Base-by-base conservation (phyloP, 2,113 vertebrate genomes). In the Oncorhynchus nerka region DNA sequence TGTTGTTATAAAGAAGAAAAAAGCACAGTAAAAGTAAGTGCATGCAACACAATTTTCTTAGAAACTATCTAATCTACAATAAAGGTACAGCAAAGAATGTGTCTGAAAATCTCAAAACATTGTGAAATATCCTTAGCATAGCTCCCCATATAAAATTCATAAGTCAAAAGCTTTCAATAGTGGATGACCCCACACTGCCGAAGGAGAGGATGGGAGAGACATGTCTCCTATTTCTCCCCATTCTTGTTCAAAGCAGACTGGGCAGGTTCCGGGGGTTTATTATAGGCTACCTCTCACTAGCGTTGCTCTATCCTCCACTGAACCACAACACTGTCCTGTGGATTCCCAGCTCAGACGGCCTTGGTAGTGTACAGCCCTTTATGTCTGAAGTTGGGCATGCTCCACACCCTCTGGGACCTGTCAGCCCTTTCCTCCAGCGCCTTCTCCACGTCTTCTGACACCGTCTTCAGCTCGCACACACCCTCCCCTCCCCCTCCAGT, bases 361-460 rank as follows among this genome's bases (percentile, higher is more conserved):
- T 84, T 87, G 5, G 81, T 55, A 55, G 51, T 88, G 75, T 72
- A 78, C 9, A 72, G n/a, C 69, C 88, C 92, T 85, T 96, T 95
- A 65, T 90, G 93, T 79, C 91, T 92, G 85, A 98, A 96, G 75
- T 99, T 96, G 0, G 97, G 97, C 95, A 97, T 91, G 93, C 97
- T 99, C 96, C 97, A 97, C 75, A 95, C 87, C 61, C 96, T 93
- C 24, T 91, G 94, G 74, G 88, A 26, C 87, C 92, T 26, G 65
- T 88, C 86, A 67, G 75, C 59, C 26, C 64, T 81, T 24, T 81
- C 80, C 28, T 81, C 80, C 75, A 62, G 72, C 67, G 92, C 94
- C 64, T 91, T 92, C 87, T 99, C 97, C 84, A 99, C 97, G 0
- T 99, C 96, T 86, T 96, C 96, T 0, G 97, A 97, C 84, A 99